phyloP scores from a whole-genome alignment of 2,113 vertebrate genomes.

The Scomber japonicus region DNA sequence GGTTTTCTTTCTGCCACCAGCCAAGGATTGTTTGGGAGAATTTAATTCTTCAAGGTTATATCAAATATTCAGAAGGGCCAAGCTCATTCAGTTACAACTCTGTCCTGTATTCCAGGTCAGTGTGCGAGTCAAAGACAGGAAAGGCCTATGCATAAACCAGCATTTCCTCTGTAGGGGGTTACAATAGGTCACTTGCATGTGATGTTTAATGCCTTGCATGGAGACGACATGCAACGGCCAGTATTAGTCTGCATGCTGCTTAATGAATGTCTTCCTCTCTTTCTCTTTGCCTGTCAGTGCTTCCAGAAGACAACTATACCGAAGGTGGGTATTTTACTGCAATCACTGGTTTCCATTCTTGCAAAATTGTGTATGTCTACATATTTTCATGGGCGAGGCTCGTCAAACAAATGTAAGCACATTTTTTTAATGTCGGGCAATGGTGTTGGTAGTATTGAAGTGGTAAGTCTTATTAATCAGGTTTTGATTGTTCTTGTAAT shows the following conservation, averaged over 20 bases:
- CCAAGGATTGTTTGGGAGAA: conserved; percentile 25
- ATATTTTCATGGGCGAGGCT: conserved; percentile 27
- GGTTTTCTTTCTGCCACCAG: conserved; percentile 35
- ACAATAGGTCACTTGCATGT: conserved; percentile 93
- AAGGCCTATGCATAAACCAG: conserved; percentile 37
- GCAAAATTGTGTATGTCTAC: not conserved
- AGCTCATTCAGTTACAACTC: conserved; percentile 28
- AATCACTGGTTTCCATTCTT: conserved; percentile 16
- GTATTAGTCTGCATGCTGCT: conserved; percentile 98
- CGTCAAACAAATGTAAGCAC: conserved; percentile 12
- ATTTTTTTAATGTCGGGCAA: conserved; percentile 26
- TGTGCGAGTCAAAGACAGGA: not conserved
- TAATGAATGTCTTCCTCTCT: conserved; percentile 99
- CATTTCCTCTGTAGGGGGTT: conserved; percentile 83
- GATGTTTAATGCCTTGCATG: conserved; percentile 98
- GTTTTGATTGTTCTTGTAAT: not conserved
- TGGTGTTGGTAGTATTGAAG: conserved; percentile 23
- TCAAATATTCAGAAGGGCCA: conserved; percentile 48
- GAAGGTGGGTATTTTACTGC: conserved; percentile 94
- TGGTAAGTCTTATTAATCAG: conserved; percentile 67
- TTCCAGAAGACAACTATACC: conserved; percentile 97
- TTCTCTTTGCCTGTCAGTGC: conserved; percentile 96
- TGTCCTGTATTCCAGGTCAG: conserved; percentile 53
- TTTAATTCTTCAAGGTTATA: conserved; percentile 36
- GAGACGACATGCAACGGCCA: conserved; percentile 95